Conservation (phyloP, 2,797 vertebrate species). For the Spheniscus humboldti region DNA sequence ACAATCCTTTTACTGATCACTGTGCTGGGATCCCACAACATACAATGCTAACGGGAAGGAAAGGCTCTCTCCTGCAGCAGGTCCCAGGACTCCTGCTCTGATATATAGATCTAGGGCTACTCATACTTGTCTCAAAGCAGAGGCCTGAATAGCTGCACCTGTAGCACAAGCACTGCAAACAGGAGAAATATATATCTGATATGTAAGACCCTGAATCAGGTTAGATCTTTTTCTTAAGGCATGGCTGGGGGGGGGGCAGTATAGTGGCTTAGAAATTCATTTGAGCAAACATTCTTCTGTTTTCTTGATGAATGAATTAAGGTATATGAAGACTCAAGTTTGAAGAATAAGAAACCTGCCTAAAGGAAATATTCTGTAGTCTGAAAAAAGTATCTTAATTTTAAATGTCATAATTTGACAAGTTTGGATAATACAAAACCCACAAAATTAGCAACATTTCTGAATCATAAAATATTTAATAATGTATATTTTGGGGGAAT, state of each 20-base stretch:
- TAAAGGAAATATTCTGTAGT: neutral
- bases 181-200: neutral
- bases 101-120: neutral
- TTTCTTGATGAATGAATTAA: neutral
- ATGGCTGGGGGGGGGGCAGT: neutral
- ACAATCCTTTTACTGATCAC: neutral
- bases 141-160: neutral
- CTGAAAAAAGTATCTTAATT: neutral
- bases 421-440: constrained; percentile 49
- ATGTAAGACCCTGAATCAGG: neutral
- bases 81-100: neutral
- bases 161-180: neutral
- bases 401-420: neutral
- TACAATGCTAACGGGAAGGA: neutral
- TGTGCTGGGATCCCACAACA: neutral
- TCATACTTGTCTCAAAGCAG: neutral
- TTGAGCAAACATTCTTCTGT: neutral
- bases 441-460: constrained; percentile 60
- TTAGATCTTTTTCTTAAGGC: neutral
- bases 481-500: constrained; percentile 91
- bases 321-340: neutral
- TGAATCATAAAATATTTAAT: constrained; percentile 98
- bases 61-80: neutral
- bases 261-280: neutral
- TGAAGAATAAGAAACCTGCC: constrained; percentile 8